Evolutionary conservation across 1,140 invertebrate genomes (phyloP), one percentile per base, ranked within the genome.

Genomic region (Chrysomallon squamiferum): DNA sequence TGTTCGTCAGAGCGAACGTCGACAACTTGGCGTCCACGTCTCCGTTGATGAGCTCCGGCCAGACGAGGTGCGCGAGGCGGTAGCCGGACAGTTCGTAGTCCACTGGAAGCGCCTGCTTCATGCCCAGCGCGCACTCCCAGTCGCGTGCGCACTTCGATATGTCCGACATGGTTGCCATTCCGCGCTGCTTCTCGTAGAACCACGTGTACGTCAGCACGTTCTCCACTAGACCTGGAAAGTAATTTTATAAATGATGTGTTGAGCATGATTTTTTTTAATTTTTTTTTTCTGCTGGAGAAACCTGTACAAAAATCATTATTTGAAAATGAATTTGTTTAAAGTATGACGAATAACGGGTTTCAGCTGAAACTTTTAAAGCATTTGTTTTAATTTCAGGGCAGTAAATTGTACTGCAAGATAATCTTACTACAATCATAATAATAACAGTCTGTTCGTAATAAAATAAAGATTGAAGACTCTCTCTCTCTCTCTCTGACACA

Each of bases 1-100:
- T 71, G 64, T 78, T 78, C n/a, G 76, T 78, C 57, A 76, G n/a
- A 9, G 76, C 65, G 59, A 75, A 74, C 13, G 76, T 70, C 5
- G 78, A 54, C 4, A 76, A 66, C 27, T 69, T 61, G 4, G 72
- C 56, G 35, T 59, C 67, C 0, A 74, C 64, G 13, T 70, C 66
- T n/a, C 59, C 49, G 11, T 74, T 69, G 47, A 68, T 66, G 9
- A 77, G 45, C 29, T 74, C 72, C 1, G 74, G 71, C 38, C 75
- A 67, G 27, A 76, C 38, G 0, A 80, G 63, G 25, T 69, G 74
- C 2, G 68, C 71, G 15, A 71, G 66, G 38, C 66, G 68, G 49
- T 78, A 80, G 5, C 54, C 61, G 11, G 62, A 59, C 5, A 60
- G 56, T 1, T 69, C 62, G 49, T 73, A 77, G 64, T 75, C 75